Base-by-base conservation (phyloP, 2,888 invertebrate genomes). In the Aphodius granarius region DNA sequence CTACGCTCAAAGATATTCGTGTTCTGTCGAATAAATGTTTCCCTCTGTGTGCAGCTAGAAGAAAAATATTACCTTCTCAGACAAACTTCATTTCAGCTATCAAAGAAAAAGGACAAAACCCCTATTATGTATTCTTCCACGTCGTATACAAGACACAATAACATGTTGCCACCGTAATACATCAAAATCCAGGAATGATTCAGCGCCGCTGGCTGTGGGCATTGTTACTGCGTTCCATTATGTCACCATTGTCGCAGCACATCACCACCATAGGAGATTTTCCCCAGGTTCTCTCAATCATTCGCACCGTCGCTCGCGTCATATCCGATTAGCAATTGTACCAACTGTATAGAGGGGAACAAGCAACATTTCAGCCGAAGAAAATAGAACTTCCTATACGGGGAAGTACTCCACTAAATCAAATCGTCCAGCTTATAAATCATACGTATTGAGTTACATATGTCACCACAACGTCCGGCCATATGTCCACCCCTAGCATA, bases 361-460 rank as follows among this genome's bases (percentile, higher is more conserved):
- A 43, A 43, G 43, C 43, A 43, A 43, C 43, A 43, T 43, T 13
- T 9, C 13, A 43, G 13, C 43, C 43, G 43, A 43, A 43, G 43
- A 43, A 43, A 43, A 43, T 6, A 43, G 43, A 43, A 1, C 43
- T 43, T 43, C 43, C 43, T 43, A 43, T 13, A 13, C 43, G 13
- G 9, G 13, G 9, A 6, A 43, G 6, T 0, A 43, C 43, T 9
- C 43, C 43, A 43, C 68, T 15, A 68, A 68, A 68, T 68, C 68
- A 22, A 68, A 68, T 68, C 68, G 9, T 16, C 20, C 68, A n/a
- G 68, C 68, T 68, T 68, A 68, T 68, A 68, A 68, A 68, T 68
- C 68, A 68, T 68, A 20, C 68, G 22, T 68, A 68, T 68, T 68
- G 68, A 68, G 68, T 68, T 68, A 68, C 68, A 68, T 68, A 68